Percentiles rank a stretch among this genome's conserved stretches.
Conservation (phyloP, 2,797 vertebrate species). For the Hippocampus kuda region DNA sequence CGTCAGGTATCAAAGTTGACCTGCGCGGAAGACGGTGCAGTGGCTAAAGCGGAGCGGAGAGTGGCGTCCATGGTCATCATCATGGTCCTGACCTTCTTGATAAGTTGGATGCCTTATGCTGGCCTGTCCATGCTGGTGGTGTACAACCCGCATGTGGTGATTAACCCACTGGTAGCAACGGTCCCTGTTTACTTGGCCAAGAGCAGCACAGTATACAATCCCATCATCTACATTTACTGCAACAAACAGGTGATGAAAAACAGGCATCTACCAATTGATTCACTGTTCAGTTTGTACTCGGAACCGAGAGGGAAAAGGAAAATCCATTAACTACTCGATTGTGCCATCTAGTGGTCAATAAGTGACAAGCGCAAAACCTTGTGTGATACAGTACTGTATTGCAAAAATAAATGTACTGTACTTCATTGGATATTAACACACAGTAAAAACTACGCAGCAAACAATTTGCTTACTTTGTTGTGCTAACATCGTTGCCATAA, state of each 20-base stretch:
- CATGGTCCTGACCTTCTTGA: conserved; percentile 60
- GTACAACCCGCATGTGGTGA: conserved; percentile 46
- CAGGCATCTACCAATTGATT: background rate
- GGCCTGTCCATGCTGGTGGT: conserved; percentile 53
- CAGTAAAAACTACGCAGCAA: too few species aligned
- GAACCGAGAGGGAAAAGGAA: background rate
- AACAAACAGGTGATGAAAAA: conserved; percentile 59
- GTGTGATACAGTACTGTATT: background rate
- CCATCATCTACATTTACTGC: conserved; percentile 68
- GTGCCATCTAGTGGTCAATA: background rate
- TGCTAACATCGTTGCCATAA: too few species aligned
- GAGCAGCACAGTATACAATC: conserved; percentile 66
- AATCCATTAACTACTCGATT: background rate
- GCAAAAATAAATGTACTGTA: background rate
- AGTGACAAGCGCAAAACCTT: background rate
- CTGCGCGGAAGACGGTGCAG: conserved; percentile 51
- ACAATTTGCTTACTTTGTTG: too few species aligned
- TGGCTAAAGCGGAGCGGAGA: conserved; percentile 51
- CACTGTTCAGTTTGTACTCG: background rate
- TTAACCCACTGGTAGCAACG: conserved; percentile 51
- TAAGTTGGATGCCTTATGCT: conserved; percentile 63
- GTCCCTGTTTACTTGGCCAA: conserved; percentile 66
- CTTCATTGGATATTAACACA: too few species aligned
- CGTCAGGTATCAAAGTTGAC: conserved; percentile 54
- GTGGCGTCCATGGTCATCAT: conserved; percentile 57